Evolutionary conservation across 1,140 invertebrate genomes (phyloP), one percentile per base, ranked within the genome.

Genomic region (Plodia interpunctella): DNA sequence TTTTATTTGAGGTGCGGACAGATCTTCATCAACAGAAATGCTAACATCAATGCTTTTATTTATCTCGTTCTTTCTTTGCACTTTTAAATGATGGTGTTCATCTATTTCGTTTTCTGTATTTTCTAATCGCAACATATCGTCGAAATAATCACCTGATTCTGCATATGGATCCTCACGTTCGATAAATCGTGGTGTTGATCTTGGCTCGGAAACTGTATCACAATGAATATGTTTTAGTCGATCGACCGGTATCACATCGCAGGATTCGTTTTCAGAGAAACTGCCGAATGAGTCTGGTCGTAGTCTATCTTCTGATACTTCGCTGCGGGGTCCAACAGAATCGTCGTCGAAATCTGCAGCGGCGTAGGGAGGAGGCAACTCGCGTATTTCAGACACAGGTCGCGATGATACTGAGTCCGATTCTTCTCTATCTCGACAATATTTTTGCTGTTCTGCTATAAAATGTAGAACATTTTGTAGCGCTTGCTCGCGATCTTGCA

Each of bases 381-480:
- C 90, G 11, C 87, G 78, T 65, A 90, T 89, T 69, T 90, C 88
- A 25, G 90, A 90, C n/a, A 88, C 78, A 19, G 90, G 90, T 44
- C 90, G 81, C n/a, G 90, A 90, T 18, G 91, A 90, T 68, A 88
- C 77, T 6, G 90, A 90, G 70, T 92, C 91, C 20, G 90, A 83
- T 52, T 91, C 90, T 72, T 93, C 91, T 74, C 91, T 84, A 50
- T 90, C 90, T 25, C 91, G 85, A 64, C 90, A 93, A 72, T 94
- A 95, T 78, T 94, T 94, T 72, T 94, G 94, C 76, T 95, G 94
- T 68, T 95, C 94, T 4, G 93, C 94, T 61, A 95, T 94, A 70
- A 95, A 95, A 38, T 93, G 92, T 0, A 95, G 79, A 1, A 95
- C 94, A 69, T 93, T 95, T 66, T 94, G 94, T 15, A 95, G 80